These are phyloP conservation scores for Oophaga sylvatica DNA, from an alignment of 2,797 vertebrate genomes.

Conservation along the genomic window DNA sequence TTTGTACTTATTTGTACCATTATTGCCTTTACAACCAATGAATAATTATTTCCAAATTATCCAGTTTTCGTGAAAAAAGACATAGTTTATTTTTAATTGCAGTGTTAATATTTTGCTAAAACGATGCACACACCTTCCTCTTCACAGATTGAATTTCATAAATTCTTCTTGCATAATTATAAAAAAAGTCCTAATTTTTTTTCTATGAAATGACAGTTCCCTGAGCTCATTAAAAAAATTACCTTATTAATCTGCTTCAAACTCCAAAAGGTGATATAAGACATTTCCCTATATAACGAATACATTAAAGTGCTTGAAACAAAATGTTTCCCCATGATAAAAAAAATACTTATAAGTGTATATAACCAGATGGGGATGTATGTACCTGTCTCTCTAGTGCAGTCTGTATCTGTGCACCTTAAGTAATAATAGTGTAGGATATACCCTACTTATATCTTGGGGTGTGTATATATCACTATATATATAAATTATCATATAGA, in stretches of 20 bases:
- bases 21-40: not conserved
- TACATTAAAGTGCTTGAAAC: not conserved
- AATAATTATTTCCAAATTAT: not conserved
- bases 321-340: not conserved
- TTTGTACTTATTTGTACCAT: not conserved
- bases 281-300: conserved; percentile 24
- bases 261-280: not conserved
- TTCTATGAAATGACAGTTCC: conserved; percentile 27
- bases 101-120: not conserved
- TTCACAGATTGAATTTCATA: not conserved
- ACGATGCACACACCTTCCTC: not conserved
- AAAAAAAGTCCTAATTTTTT: conserved; percentile 22
- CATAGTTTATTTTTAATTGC: not conserved
- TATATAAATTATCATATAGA: not conserved
- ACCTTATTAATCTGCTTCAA: conserved; percentile 11
- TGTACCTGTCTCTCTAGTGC: not conserved
- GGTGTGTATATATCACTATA: not conserved
- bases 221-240: conserved; percentile 45
- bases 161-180: conserved; percentile 10
- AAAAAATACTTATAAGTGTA: not conserved
- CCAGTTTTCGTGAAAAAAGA: not conserved
- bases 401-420: too few species aligned
- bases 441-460: too few species aligned
- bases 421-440: too few species aligned
- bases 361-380: not conserved